Conservation (phyloP, 2,113 vertebrate genomes). For the Passer domesticus region DNA sequence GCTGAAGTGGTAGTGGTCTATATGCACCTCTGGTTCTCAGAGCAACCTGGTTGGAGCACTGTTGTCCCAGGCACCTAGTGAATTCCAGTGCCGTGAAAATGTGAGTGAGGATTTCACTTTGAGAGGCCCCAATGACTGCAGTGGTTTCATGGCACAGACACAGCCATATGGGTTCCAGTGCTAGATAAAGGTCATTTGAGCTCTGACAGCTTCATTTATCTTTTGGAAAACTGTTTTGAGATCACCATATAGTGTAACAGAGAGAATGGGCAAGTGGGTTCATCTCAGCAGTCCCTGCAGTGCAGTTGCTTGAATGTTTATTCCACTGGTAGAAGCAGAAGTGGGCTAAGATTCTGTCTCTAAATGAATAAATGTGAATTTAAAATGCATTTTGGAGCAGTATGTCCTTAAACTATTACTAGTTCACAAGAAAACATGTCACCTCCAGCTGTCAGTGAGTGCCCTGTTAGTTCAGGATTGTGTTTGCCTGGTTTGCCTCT, state of each 20-base stretch:
- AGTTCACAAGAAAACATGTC: not conserved
- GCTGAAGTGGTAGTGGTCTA: accelerated
- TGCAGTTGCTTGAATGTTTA: not conserved
- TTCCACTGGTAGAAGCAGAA: not conserved
- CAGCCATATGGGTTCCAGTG: not conserved
- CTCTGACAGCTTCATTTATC: not conserved
- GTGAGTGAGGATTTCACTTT: not conserved
- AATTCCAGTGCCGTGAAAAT: not conserved
- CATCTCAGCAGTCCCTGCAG: not conserved
- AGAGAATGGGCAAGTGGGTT: not conserved
- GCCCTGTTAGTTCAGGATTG: not conserved
- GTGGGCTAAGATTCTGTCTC: not conserved
- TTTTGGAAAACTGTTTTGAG: not conserved
- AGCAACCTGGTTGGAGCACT: not conserved
- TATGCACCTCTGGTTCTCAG: not conserved
- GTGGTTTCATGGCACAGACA: not conserved
- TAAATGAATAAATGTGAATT: not conserved
- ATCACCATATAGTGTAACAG: not conserved
- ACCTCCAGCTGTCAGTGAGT: not conserved
- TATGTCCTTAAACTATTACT: not conserved
- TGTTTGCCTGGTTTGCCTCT: not conserved
- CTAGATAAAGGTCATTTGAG: not conserved
- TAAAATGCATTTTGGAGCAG: not conserved
- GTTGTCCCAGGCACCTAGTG: not conserved
- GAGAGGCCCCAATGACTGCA: not conserved